A percentile compares a stretch with the other conserved stretches of the same genome.
phyloP scores from a whole-genome alignment of 2,797 vertebrate genomes.

The Australoheros facetus region DNA sequence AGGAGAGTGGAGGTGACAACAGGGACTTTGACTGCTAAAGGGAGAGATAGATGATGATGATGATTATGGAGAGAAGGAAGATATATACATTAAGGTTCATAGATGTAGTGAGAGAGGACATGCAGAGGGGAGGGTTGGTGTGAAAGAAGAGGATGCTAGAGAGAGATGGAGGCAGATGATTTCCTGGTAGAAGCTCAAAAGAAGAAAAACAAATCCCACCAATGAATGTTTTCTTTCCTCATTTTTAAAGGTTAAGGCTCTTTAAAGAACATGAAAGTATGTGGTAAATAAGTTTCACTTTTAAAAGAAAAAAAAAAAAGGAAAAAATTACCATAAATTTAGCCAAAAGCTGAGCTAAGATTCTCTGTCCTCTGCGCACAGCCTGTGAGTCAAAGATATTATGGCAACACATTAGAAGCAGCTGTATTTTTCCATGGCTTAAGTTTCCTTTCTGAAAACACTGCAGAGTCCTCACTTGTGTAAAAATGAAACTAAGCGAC shows the following conservation, averaged over 20 bases:
- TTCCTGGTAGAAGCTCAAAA: neutral
- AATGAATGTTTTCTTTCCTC: neutral
- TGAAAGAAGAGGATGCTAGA: no score
- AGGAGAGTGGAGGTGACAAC: no score
- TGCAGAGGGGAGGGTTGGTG: no score
- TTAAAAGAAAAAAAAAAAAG: constrained; percentile 2
- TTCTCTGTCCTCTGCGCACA: neutral
- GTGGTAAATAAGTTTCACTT: neutral
- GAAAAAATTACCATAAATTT: neutral
- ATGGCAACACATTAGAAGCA: constrained; percentile 44
- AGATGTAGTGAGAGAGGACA: no score
- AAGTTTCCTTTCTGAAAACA: constrained; percentile 32
- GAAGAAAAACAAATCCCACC: neutral
- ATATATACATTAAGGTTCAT: no score
- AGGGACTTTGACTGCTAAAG: no score
- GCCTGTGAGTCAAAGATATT: constrained; percentile 35
- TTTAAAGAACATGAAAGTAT: neutral
- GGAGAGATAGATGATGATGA: no score
- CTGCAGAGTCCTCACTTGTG: neutral
- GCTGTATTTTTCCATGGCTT: constrained; percentile 53
- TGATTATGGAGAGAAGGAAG: no score
- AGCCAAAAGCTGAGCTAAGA: neutral
- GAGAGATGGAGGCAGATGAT: no score
- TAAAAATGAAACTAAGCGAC: constrained; percentile 34
- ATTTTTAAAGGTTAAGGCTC: neutral